Conservation (phyloP, 1,140 invertebrate genomes). For the Bombus superbus region DNA sequence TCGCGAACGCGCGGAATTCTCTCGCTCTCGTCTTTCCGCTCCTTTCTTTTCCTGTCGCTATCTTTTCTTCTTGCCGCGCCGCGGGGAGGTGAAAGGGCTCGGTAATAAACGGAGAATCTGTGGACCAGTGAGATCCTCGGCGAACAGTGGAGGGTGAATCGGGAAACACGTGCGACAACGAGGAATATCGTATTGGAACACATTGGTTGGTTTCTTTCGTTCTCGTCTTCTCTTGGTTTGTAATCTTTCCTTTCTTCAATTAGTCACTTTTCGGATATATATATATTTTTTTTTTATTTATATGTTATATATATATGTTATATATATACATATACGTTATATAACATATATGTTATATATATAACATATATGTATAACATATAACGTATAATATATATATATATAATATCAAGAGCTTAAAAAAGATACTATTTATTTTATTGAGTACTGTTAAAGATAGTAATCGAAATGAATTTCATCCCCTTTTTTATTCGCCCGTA, state of each 20-base stretch:
- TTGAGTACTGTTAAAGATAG: too few relatives aligned
- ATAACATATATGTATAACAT: too few relatives aligned
- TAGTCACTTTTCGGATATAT: neutral
- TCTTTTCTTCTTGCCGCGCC: slow-evolving; percentile 3
- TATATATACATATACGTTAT: too few relatives aligned
- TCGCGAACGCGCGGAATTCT: neutral
- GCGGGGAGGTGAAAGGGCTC: slow-evolving; percentile 38
- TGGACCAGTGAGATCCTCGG: slow-evolving; percentile 38
- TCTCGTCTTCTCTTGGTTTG: neutral
- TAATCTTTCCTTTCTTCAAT: neutral
- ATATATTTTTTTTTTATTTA: neutral
- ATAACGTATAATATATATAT: too few relatives aligned
- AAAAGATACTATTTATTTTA: too few relatives aligned
- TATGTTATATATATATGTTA: too few relatives aligned
- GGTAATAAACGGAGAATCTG: slow-evolving; percentile 30
- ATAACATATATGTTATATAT: too few relatives aligned
- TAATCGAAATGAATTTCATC: too few relatives aligned
- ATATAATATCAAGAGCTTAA: too few relatives aligned
- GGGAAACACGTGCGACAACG: neutral
- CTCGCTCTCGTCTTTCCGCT: slow-evolving; percentile 29
- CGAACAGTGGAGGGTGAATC: neutral
- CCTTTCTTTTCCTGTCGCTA: neutral
- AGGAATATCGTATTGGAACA: neutral
- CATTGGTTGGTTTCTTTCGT: slow-evolving; percentile 24
- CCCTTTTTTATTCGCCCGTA: too few relatives aligned